phyloP scores from a whole-genome alignment of 2,797 vertebrate species.

The Onychomys torridus region DNA sequence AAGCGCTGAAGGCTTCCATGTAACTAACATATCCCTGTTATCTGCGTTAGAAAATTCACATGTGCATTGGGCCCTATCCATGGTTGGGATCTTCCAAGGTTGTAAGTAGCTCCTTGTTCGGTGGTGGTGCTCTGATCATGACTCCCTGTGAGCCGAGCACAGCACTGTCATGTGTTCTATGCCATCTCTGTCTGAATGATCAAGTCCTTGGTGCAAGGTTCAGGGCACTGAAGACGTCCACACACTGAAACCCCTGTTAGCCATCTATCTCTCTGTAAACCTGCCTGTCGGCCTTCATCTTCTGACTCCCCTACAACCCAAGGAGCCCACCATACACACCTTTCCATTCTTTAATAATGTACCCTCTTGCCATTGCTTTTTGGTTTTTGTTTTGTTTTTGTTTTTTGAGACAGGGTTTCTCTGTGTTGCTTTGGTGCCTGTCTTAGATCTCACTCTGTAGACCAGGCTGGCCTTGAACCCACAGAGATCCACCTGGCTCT shows the following conservation, averaged over 20 bases:
- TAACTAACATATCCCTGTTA: not conserved
- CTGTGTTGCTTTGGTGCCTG: too few relatives aligned
- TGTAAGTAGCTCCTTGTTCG: not conserved
- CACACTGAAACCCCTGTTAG: not conserved
- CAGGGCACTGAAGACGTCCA: not conserved
- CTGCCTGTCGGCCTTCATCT: not conserved
- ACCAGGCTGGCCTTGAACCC: too few relatives aligned
- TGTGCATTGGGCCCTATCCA: not conserved
- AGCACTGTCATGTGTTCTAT: not conserved
- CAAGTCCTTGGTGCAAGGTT: not conserved
- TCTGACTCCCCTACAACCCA: not conserved
- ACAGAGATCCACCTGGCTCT: too few relatives aligned
- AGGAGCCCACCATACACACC: not conserved
- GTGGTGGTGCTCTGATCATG: not conserved
- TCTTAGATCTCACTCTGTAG: too few relatives aligned
- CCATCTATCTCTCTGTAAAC: not conserved
- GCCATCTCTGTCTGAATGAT: not conserved
- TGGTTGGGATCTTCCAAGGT: not conserved
- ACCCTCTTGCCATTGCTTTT: not conserved
- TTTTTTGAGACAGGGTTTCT: too few relatives aligned
- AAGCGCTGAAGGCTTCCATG: not conserved
- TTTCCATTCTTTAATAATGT: not conserved
- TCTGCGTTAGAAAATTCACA: not conserved
- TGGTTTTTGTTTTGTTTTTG: too few relatives aligned
- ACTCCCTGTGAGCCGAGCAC: not conserved